Base-by-base conservation (phyloP, 2,113 vertebrate genomes). In the Pitta sordida region DNA sequence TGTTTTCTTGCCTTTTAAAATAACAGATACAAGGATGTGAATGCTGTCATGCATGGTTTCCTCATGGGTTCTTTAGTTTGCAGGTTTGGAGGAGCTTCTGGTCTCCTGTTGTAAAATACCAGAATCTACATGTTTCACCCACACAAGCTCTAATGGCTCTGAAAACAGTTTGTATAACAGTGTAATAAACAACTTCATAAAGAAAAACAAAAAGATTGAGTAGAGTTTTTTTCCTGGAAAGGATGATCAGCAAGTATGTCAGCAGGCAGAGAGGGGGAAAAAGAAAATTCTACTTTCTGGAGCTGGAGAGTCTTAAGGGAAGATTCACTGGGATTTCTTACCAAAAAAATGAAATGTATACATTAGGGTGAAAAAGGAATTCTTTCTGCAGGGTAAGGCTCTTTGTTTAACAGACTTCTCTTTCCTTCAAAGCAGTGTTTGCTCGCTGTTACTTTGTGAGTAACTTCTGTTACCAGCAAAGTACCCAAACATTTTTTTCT, bases 401-500 rank as follows among this genome's bases (percentile, higher is more conserved):
- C 70, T 91, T 87, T 87, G 73, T 86, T 93, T 78, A 88, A 59
- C 27, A 88, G 60, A 60, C 21, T 75, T 75, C 56, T 74, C 64
- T 83, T 75, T 91, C 88, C 51, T 79, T 92, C 83, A 88, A 46
- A 93, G 77, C 34, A 37, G 5, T 44, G n/a, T 84, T 95, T 82
- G 60, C 76, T 63, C 48, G 86, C 19, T 63, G 22, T 64, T 75
- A 77, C n/a, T 59, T 86, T 27, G 10, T 90, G 76, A 71, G 58
- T 91, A 87, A 80, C 36, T 67, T 92, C 92, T 86, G 83, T 80
- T 94, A 85, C n/a, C 48, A 59, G 36, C 27, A 41, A 90, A 92
- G 78, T 76, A 76, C 32, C 77, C 24, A 43, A 89, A 56, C 21
- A 6, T 21, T n/a, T 75, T 58, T 68, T 53, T 63, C 59, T 26